Conservation (phyloP, 2,113 vertebrate species). For the Leuciscus idus region DNA sequence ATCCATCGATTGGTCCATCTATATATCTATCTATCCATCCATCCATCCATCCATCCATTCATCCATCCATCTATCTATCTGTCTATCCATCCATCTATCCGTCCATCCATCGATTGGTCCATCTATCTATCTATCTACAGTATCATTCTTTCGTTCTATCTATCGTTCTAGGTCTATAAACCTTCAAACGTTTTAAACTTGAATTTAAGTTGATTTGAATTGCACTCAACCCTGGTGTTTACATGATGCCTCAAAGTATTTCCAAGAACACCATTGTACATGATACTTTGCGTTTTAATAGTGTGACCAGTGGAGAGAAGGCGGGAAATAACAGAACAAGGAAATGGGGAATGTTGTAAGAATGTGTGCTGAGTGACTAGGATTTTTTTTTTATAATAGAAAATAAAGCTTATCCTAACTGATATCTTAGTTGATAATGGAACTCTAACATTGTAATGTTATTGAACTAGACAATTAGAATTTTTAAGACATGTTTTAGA, state of each 20-base stretch:
- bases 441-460: background rate
- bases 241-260: too few species aligned
- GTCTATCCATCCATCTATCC: background rate
- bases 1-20: background rate
- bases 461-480: background rate
- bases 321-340: background rate
- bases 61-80: background rate
- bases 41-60: background rate
- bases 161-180: background rate
- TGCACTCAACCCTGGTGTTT: too few species aligned
- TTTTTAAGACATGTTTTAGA: background rate
- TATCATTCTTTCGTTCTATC: background rate
- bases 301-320: too few species aligned
- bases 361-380: background rate
- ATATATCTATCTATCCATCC: background rate
- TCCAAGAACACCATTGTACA: too few species aligned
- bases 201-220: too few species aligned
- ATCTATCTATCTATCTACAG: background rate
- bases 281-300: too few species aligned
- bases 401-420: background rate
- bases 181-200: too few species aligned
- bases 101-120: too few species aligned
- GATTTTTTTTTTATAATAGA: background rate
- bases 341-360: background rate
- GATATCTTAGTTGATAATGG: background rate